These are phyloP conservation scores for Drosophila baimaii DNA, from an alignment of 1,140 invertebrate species.

Conservation along the genomic window DNA sequence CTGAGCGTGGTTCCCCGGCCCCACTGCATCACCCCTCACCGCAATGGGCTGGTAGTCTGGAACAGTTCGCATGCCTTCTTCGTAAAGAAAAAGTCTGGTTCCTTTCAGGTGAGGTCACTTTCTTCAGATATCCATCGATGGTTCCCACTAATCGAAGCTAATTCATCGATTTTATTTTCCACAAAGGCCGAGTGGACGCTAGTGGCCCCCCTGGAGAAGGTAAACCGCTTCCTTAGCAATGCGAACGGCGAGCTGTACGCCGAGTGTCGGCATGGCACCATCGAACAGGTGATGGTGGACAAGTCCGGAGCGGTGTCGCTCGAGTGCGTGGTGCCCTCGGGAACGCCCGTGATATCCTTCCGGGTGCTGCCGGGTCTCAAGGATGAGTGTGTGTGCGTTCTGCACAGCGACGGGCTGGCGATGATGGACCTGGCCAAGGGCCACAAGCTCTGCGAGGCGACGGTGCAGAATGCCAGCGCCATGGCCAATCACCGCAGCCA, in stretches of 20 bases:
- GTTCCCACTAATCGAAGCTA: too few species aligned
- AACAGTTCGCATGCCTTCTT: conserved; percentile 36
- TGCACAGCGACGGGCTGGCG: conserved; percentile 44
- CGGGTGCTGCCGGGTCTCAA: conserved; percentile 57
- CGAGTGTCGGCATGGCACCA: conserved; percentile 29
- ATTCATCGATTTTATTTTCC: too few species aligned
- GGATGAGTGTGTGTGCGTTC: conserved; percentile 59
- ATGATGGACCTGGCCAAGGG: conserved; percentile 60
- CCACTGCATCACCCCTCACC: conserved; percentile 33
- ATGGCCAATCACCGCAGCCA: conserved; percentile 52
- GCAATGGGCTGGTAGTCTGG: conserved; percentile 53
- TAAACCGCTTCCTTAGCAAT: conserved; percentile 51
- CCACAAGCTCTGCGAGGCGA: conserved; percentile 23
- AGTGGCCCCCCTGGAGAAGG: conserved; percentile 5
- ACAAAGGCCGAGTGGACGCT: conserved; percentile 59
- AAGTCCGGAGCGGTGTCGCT: conserved; percentile 24
- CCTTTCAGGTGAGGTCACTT: conserved; percentile 17
- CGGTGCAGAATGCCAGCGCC: conserved; percentile 14
- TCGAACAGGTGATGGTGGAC: conserved; percentile 46
- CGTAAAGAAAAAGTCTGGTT: conserved; percentile 50
- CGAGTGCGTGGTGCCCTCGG: conserved; percentile 1
- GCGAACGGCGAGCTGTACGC: conserved; percentile 68
- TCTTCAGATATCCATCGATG: not conserved
- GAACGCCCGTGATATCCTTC: conserved; percentile 44
- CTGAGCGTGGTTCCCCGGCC: not conserved